phyloP scores from a whole-genome alignment of 1,140 invertebrate species.

The Brachystomella parvula region DNA sequence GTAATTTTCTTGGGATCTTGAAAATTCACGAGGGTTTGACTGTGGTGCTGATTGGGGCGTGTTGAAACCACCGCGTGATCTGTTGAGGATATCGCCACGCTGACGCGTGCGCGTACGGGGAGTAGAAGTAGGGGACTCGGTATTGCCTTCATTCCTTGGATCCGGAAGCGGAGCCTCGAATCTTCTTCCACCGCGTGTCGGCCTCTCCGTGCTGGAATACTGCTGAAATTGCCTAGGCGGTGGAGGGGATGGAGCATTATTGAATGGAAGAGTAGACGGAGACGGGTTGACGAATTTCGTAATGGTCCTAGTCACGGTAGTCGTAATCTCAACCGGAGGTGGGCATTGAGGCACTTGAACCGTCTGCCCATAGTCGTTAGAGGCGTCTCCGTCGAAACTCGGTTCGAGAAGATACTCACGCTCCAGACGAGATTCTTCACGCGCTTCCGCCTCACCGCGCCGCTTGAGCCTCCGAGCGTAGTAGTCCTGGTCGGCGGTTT shows the following conservation, averaged over 20 bases:
- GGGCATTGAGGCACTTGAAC: background rate
- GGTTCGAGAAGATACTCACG: conserved; percentile 12
- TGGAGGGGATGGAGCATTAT: background rate
- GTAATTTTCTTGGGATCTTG: background rate
- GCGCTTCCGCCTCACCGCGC: background rate
- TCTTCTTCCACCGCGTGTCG: background rate
- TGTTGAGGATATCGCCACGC: background rate
- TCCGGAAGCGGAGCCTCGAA: background rate
- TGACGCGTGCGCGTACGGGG: background rate
- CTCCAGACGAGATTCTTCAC: background rate
- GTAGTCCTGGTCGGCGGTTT: background rate
- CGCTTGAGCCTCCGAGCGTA: conserved; percentile 4
- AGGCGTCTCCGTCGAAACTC: background rate
- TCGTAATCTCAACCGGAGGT: background rate
- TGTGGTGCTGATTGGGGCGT: background rate
- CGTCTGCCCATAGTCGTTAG: too few species aligned
- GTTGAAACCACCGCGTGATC: background rate
- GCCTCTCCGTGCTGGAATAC: background rate
- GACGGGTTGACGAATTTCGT: conserved; percentile 5
- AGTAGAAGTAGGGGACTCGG: background rate
- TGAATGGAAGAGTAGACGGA: background rate
- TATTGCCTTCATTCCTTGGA: background rate
- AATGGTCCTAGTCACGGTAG: conserved; percentile 6
- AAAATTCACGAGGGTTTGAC: background rate
- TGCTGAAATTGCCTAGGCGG: background rate